A percentile compares a stretch with the other conserved stretches of the same genome.
phyloP scores from a whole-genome alignment of 2,888 invertebrate genomes.

The Tipula vernalis region DNA sequence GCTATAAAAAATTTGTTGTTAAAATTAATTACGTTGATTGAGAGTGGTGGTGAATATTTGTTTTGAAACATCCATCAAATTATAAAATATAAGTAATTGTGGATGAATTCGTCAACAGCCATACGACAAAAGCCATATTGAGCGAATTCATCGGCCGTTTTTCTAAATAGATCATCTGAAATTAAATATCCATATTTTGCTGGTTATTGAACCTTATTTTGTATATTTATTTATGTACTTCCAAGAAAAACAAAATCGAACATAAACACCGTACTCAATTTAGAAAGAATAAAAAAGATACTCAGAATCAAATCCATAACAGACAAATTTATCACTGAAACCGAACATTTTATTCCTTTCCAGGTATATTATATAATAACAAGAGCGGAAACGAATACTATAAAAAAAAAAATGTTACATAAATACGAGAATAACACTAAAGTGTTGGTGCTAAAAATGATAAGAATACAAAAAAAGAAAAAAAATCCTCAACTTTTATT shows the following conservation, averaged over 20 bases:
- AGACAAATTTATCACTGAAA: not conserved
- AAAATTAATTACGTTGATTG: no score
- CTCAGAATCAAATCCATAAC: not conserved
- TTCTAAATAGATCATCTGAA: no score
- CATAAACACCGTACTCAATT: not conserved
- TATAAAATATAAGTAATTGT: no score
- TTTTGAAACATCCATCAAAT: no score
- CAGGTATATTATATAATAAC: not conserved
- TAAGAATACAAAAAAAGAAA: not conserved
- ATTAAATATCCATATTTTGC: not conserved
- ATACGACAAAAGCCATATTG: no score
- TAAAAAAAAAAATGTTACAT: not conserved
- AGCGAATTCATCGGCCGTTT: no score
- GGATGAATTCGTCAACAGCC: no score
- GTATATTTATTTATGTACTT: not conserved
- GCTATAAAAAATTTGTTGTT: no score
- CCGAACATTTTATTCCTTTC: not conserved
- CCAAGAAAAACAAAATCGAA: not conserved
- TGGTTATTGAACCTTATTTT: not conserved
- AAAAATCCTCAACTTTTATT: not conserved
- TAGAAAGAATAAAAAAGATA: not conserved
- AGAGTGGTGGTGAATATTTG: no score
- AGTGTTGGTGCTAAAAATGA: not conserved
- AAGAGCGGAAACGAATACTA: not conserved
- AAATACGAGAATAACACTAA: not conserved